Conservation (phyloP, 1,140 invertebrate species). For the Sogatella furcifera region DNA sequence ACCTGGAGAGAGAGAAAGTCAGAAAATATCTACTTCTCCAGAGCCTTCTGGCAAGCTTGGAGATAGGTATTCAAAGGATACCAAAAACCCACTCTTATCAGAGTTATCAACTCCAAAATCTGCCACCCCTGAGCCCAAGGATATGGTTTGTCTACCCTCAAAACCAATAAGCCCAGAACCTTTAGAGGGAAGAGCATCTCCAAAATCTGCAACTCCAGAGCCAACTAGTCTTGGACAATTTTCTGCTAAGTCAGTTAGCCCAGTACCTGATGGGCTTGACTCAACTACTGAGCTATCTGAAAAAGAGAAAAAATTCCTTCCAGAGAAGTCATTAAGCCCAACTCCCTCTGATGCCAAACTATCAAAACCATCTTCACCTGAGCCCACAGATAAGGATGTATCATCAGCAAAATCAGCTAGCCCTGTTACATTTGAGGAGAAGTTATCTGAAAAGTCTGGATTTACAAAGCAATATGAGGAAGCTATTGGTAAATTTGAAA, state of each 20-base stretch:
- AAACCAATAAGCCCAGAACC: neutral
- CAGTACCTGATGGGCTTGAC: neutral
- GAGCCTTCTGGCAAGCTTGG: too few species aligned
- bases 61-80: too few species aligned
- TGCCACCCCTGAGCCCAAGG: too few species aligned
- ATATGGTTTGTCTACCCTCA: too few species aligned
- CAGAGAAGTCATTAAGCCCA: neutral
- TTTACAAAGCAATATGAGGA: too few species aligned
- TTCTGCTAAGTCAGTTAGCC: neutral
- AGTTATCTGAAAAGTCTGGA: too few species aligned
- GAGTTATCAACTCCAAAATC: too few species aligned
- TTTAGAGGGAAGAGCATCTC: neutral
- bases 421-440: conserved; percentile 26
- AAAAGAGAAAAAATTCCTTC: neutral
- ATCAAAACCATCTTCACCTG: neutral
- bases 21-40: too few species aligned
- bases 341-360: too few species aligned
- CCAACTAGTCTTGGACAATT: neutral
- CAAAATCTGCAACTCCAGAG: neutral
- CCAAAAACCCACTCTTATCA: too few species aligned
- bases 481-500: too few species aligned
- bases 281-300: neutral
- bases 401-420: conserved; percentile 28
- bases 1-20: too few species aligned
- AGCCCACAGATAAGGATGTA: conserved; percentile 30